Evolutionary conservation across 2,113 vertebrate species (phyloP).

Genomic region (Tinamus guttatus): DNA sequence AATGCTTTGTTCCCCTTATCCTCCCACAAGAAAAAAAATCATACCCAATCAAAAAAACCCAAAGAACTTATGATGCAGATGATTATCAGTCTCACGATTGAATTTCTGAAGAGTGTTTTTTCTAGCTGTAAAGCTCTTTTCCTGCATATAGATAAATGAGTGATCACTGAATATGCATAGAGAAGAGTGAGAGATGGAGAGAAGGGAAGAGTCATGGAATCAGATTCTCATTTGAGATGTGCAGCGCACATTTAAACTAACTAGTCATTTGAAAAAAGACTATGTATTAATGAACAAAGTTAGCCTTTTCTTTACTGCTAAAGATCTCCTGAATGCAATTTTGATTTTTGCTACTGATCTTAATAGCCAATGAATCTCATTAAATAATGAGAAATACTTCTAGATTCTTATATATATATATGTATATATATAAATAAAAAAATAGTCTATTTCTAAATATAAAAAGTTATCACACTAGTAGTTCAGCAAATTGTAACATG

Average conservation of each 20-base stretch:
- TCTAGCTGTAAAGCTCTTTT: neutral
- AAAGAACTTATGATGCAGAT: neutral
- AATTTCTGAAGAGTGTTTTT: neutral
- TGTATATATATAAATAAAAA: neutral
- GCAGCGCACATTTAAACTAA: fast-evolving
- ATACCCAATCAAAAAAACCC: neutral
- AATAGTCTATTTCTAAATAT: neutral
- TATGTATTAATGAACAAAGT: neutral
- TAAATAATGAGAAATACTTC: neutral
- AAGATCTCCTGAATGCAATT: neutral
- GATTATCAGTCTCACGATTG: neutral
- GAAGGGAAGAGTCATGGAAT: neutral
- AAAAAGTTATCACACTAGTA: neutral
- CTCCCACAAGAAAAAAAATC: neutral
- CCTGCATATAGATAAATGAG: no score
- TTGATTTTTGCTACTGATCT: neutral
- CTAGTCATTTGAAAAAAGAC: neutral
- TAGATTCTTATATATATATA: neutral
- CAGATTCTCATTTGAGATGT: neutral
- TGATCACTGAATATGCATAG: no score
- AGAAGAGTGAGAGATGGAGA: no score
- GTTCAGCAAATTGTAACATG: neutral
- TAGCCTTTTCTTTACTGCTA: neutral
- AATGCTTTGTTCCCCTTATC: neutral
- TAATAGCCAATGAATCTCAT: neutral